These are phyloP conservation scores for Griposia aprilina DNA, from an alignment of 2,888 invertebrate genomes.

Conservation along the genomic window DNA sequence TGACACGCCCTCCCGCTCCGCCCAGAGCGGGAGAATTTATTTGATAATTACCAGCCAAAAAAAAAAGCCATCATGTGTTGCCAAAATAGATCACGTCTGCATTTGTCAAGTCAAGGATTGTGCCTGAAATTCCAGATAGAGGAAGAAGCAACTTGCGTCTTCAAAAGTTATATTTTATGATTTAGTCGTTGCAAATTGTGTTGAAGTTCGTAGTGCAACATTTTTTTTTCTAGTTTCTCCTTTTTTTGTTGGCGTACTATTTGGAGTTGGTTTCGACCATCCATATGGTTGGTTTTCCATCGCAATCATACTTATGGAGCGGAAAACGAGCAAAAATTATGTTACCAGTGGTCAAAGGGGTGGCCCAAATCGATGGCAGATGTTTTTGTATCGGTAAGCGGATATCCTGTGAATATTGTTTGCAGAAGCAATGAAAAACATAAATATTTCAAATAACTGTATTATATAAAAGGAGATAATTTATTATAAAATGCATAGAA, in stretches of 20 bases:
- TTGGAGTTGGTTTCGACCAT: background rate
- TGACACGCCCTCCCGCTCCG: too few species aligned
- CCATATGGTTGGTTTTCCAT: too few species aligned
- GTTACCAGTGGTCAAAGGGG: slow-evolving; percentile 2
- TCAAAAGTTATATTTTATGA: background rate
- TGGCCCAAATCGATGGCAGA: slow-evolving; percentile 9
- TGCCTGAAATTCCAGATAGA: background rate
- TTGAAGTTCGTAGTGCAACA: background rate
- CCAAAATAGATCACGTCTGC: too few species aligned
- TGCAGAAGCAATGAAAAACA: slow-evolving; percentile 45
- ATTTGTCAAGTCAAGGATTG: background rate
- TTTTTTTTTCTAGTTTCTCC: background rate
- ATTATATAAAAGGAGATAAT: slow-evolving; percentile 74
- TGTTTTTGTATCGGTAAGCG: slow-evolving; percentile 22
- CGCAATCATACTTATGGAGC: background rate
- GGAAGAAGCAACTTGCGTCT: too few species aligned
- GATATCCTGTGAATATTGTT: slow-evolving; percentile 26
- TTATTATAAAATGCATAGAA: slow-evolving; percentile 77
- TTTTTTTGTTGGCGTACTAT: background rate
- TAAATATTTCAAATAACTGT: slow-evolving; percentile 71
- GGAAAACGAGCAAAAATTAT: slow-evolving; percentile 3
- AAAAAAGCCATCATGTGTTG: background rate
- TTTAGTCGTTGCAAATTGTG: background rate
- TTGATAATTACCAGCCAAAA: too few species aligned
- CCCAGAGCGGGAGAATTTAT: too few species aligned